Conservation (phyloP, 2,888 invertebrate genomes). For the Ctena decussata region DNA sequence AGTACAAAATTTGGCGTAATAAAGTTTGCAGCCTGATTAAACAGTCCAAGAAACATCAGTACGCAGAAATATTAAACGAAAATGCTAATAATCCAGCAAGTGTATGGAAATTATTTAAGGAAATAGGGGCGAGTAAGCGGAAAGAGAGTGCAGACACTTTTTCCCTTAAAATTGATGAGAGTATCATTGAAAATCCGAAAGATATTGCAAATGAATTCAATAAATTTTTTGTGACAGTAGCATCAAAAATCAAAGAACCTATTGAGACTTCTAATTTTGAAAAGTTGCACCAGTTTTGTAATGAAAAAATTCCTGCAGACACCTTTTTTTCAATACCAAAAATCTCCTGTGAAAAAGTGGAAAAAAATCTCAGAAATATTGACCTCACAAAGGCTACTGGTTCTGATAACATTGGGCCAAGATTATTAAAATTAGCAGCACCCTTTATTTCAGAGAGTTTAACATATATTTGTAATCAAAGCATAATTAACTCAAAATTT, state of each 20-base stretch:
- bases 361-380: neutral
- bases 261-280: too few relatives aligned
- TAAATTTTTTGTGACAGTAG: neutral
- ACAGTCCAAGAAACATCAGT: neutral
- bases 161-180: neutral
- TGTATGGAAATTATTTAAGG: too few relatives aligned
- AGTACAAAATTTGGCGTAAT: neutral
- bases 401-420: constrained; percentile 1
- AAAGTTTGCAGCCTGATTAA: neutral
- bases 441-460: too few relatives aligned
- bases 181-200: neutral
- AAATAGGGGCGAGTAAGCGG: neutral
- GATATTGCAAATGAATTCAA: too few relatives aligned
- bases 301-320: neutral
- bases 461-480: constrained; percentile 2
- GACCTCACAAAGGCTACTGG: neutral
- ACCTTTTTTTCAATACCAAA: constrained; percentile 1
- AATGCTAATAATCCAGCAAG: too few relatives aligned
- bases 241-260: too few relatives aligned
- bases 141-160: neutral
- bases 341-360: too few relatives aligned
- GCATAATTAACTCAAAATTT: neutral
- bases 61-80: neutral
- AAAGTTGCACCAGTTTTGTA: neutral
- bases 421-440: too few relatives aligned